A percentile compares a stretch with the other conserved stretches of the same genome.
Conservation (phyloP, 2,888 invertebrate species). For the Orchesellides sinensis region DNA sequence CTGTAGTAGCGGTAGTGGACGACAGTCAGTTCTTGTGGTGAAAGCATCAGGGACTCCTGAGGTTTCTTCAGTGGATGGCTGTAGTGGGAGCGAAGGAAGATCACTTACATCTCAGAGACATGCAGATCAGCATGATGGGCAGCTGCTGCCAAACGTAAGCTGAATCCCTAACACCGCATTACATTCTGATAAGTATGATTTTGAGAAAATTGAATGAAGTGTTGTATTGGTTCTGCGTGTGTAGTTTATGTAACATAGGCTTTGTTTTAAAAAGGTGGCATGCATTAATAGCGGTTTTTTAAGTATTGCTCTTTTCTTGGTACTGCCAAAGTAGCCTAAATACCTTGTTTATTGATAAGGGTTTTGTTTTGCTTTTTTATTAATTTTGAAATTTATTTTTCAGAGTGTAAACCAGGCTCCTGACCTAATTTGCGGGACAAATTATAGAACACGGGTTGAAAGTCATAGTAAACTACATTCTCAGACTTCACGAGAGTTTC, state of each 20-base stretch:
- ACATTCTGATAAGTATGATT: not conserved
- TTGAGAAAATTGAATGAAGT: not conserved
- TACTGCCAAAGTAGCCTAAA: too few species aligned
- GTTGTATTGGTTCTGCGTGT: not conserved
- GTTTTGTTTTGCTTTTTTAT: conserved; percentile 1
- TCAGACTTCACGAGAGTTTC: not conserved
- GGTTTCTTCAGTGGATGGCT: not conserved
- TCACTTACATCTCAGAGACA: conserved; percentile 10
- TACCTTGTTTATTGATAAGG: too few species aligned
- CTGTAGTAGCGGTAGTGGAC: conserved; percentile 2
- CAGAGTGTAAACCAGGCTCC: conserved; percentile 67
- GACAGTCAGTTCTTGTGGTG: not conserved
- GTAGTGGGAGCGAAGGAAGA: conserved; percentile 7
- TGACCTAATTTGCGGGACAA: conserved; percentile 71
- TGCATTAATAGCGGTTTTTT: too few species aligned
- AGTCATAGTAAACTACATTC: conserved; percentile 5
- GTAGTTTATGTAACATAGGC: too few species aligned
- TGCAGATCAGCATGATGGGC: conserved; percentile 7
- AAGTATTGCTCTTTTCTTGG: too few species aligned
- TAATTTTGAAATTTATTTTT: conserved; percentile 10
- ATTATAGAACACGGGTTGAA: conserved; percentile 27
- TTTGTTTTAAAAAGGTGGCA: too few species aligned
- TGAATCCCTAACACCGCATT: not conserved
- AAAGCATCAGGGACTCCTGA: not conserved
- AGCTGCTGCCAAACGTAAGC: conserved; percentile 7